A percentile compares a stretch with the other conserved stretches of the same genome.
phyloP scores from a whole-genome alignment of 1,140 invertebrate genomes.

The Eulimnadia texana region DNA sequence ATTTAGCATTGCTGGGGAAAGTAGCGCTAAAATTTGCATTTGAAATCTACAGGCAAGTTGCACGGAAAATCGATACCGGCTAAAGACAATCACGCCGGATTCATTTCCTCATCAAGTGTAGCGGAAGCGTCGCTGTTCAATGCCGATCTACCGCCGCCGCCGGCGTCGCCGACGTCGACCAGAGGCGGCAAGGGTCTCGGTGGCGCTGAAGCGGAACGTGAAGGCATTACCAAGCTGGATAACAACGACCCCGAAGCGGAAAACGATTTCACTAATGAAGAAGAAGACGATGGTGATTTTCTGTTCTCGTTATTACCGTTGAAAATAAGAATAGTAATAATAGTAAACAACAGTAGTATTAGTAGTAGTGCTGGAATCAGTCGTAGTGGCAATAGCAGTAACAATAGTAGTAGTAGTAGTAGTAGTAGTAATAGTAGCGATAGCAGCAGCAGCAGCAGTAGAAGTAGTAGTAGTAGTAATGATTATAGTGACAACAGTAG shows the following conservation, averaged over 20 bases:
- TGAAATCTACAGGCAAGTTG: not conserved
- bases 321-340: too few species aligned
- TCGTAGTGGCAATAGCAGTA: too few species aligned
- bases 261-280: not conserved
- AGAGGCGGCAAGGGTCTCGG: slow-evolving; percentile 3
- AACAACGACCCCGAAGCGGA: not conserved
- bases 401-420: too few species aligned
- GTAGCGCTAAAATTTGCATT: not conserved
- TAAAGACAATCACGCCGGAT: slow-evolving; percentile 10
- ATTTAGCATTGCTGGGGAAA: not conserved
- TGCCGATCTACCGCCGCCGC: slow-evolving; percentile 2
- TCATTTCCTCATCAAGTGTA: slow-evolving; percentile 10
- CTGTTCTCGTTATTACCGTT: too few species aligned
- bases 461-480: too few species aligned
- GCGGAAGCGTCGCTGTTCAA: slow-evolving; percentile 15
- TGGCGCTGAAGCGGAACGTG: not conserved
- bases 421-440: too few species aligned
- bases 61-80: not conserved
- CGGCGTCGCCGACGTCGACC: slow-evolving; percentile 2
- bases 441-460: too few species aligned
- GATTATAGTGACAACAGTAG: too few species aligned
- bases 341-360: too few species aligned
- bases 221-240: not conserved
- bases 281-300: not conserved
- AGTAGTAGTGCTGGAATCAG: too few species aligned